Evolutionary conservation across 2,888 invertebrate genomes (phyloP), one percentile per base, ranked within the genome.

Genomic region (Megalurothrips usitatus): DNA sequence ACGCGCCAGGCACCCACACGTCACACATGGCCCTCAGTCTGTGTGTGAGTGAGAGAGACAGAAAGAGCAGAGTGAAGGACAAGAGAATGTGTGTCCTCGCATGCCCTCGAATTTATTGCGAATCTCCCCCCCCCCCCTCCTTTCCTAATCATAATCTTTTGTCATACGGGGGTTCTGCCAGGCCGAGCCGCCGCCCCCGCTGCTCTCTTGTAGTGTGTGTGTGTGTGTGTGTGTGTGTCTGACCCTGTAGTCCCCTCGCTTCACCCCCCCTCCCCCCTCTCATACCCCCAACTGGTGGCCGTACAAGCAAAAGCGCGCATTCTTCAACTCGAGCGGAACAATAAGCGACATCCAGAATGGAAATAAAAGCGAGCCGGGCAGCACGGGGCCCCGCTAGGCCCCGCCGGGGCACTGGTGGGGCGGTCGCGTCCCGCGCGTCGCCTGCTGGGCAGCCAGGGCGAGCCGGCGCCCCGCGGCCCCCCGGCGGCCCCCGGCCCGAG

Each of bases 291-390:
- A 6, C 34, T 43, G 34, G 34, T 43, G 34, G 34, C 34, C 34
- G 34, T 43, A 43, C 34, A 43, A 43, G 34, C 34, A 43, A 43
- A 43, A 43, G 34, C 34, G 26, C 68, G 68, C 68, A 75, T 75
- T 75, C 68, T 75, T 75, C 58, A 58, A 52, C 52, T 52, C 23
- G 68, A 26, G 26, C 68, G 68, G 26, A 75, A 75, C 68, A 75
- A 75, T 75, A 75, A 75, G 68, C 68, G 68, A 75, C 68, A 75
- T 75, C 68, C 26, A 75, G 68, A 23, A 75, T 75, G 68, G 68
- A 75, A 75, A 75, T 75, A 75, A 75, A 75, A 75, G 58, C 58
- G 68, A 23, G 68, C 23, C 26, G 23, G 3, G 63, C 68, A n/a
- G 58, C 58, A 11, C 52, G 12, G 52, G 6, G 52, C 52, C 19